These are phyloP conservation scores for Potorous gilbertii DNA, from an alignment of 2,797 vertebrate species.

Conservation along the genomic window DNA sequence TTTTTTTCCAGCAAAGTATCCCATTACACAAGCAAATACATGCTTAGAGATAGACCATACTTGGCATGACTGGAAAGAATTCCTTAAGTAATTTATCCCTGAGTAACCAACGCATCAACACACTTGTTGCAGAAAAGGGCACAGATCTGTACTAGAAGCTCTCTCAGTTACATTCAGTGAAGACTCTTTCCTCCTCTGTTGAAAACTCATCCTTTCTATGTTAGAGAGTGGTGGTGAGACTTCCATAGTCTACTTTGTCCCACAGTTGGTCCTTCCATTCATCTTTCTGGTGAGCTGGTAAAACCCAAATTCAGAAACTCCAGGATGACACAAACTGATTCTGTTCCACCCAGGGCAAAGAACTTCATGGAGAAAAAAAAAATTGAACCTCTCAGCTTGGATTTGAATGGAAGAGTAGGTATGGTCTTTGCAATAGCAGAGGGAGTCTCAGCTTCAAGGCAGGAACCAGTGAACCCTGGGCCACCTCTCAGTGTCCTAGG, in stretches of 20 bases:
- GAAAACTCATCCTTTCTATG: conserved; percentile 86
- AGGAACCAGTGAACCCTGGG: too few relatives aligned
- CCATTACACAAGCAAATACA: conserved; percentile 87
- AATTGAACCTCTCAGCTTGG: not conserved
- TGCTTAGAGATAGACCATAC: conserved; percentile 88
- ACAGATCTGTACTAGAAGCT: conserved; percentile 87
- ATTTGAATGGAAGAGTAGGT: not conserved
- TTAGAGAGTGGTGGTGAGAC: not conserved
- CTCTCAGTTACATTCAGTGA: conserved; percentile 90
- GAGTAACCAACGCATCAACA: not conserved
- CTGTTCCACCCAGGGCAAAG: too few relatives aligned
- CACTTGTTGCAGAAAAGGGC: not conserved
- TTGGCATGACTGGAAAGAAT: conserved; percentile 84
- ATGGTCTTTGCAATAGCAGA: too few relatives aligned
- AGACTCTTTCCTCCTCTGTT: conserved; percentile 92
- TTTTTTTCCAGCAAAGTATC: conserved; percentile 91
- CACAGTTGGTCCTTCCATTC: conserved; percentile 75
- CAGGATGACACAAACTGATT: not conserved
- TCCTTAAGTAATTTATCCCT: conserved; percentile 79
- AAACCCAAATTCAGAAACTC: too few relatives aligned
- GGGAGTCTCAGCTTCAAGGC: not conserved
- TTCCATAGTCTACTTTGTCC: not conserved
- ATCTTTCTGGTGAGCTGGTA: conserved; percentile 58
- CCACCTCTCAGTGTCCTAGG: too few relatives aligned
- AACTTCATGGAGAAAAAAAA: too few relatives aligned